Base-by-base conservation (phyloP, 2,113 vertebrate genomes). In the Ciconia stormi region DNA sequence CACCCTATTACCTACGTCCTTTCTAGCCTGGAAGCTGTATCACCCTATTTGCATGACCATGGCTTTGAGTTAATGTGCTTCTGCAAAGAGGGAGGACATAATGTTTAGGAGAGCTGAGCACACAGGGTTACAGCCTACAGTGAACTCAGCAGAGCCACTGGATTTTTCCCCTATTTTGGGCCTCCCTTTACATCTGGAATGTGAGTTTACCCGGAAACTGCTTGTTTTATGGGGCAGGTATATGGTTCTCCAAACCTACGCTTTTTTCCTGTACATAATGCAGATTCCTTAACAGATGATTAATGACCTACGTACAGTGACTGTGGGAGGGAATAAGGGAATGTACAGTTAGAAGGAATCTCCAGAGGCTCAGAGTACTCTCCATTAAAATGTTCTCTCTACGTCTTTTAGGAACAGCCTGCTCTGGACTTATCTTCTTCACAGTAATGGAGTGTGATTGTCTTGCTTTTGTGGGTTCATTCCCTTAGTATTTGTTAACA, bases 401-500 rank as follows among this genome's bases (percentile, higher is more conserved):
- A 9, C 52, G 18, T 74, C 26, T 86, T 80, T 55, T 22, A 89
- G 72, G 47, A 91, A 42, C 44, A 87, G 21, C 13, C 29, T 74
- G 23, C 32, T 81, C 29, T 77, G 25, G n/a, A 80, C 30, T 86
- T 73, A 38, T 23, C 32, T 79, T 90, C 85, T 78, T 81, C n/a
- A 29, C 7, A 23, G 53, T 82, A 92, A 89, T 34, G 36, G 52
- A 87, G 63, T 87, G 59, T 4, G 30, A 92, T 82, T 92, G 89
- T 81, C 76, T 74, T 90, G 69, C 59, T 89, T 73, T 87, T 84
- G 89, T 65, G 67, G 11, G 49, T 67, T 92, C 36, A 76, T 52
- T 87, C 65, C 69, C 40, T 84, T 65, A 82, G 65, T 23, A 65
- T 89, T 94, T 90, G 82, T 87, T 95, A 97, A 93, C 65, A 82